Conservation (phyloP, 2,797 vertebrate species). For the Brotula barbata region DNA sequence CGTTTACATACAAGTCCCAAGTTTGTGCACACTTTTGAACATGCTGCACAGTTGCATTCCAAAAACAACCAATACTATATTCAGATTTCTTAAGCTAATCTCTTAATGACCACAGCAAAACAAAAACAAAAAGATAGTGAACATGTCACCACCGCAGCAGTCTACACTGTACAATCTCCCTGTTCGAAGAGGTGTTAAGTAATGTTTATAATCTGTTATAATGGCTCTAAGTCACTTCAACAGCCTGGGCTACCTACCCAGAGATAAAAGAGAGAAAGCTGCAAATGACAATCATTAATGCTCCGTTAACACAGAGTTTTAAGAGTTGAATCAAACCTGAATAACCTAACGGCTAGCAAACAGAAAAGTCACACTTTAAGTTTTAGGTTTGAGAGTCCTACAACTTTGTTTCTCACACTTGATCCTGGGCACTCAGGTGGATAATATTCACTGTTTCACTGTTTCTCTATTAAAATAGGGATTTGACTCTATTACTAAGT, state of each 20-base stretch:
- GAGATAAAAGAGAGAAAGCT: slow-evolving; percentile 81
- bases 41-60: slow-evolving; percentile 93
- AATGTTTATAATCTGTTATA: slow-evolving; percentile 58
- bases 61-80: slow-evolving; percentile 83
- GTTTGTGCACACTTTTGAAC: slow-evolving; percentile 90
- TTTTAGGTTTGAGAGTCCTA: slow-evolving; percentile 38
- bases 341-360: slow-evolving; percentile 74
- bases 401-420: slow-evolving; percentile 49
- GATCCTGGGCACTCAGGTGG: slow-evolving; percentile 29
- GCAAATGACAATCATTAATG: slow-evolving; percentile 89
- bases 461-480: slow-evolving; percentile 1
- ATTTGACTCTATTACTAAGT: slow-evolving; percentile 1
- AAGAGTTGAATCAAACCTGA: slow-evolving; percentile 91
- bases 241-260: slow-evolving; percentile 68
- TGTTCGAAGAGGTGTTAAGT: slow-evolving; percentile 56
- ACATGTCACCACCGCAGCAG: slow-evolving; percentile 54
- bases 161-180: slow-evolving; percentile 65
- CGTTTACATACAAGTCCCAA: slow-evolving; percentile 86
- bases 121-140: slow-evolving; percentile 57
- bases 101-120: slow-evolving; percentile 45
- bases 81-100: slow-evolving; percentile 75
- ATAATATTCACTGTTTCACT: slow-evolving; percentile 24
- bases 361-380: slow-evolving; percentile 67
- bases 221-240: slow-evolving; percentile 78
- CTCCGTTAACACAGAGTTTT: slow-evolving; percentile 69